Conservation (phyloP, 2,113 vertebrate genomes). For the Sorex fumeus region DNA sequence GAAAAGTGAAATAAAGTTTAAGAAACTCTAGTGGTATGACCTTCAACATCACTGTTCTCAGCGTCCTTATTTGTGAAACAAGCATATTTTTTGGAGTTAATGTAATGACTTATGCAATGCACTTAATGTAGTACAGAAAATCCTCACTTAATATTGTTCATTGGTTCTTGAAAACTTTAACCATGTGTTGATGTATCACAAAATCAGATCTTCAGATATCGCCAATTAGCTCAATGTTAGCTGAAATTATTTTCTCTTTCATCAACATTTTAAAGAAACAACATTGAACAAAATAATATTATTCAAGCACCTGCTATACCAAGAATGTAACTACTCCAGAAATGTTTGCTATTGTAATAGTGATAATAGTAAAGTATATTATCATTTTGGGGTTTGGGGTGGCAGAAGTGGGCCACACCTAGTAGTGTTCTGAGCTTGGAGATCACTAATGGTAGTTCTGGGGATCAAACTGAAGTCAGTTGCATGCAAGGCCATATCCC, state of each 20-base stretch:
- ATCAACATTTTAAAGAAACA: neutral
- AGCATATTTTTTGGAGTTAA: neutral
- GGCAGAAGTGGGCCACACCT: too few species aligned
- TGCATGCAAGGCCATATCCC: too few species aligned
- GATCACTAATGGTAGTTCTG: too few species aligned
- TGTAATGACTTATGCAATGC: neutral
- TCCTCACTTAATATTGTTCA: neutral
- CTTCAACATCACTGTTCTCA: neutral
- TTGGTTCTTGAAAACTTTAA: neutral
- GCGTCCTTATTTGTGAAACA: neutral
- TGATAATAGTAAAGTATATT: neutral
- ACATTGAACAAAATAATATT: neutral
- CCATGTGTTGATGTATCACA: neutral
- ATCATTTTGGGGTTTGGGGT: too few species aligned
- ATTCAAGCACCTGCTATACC: too few species aligned
- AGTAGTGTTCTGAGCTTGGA: too few species aligned
- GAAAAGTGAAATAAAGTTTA: neutral
- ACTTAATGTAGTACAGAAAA: neutral
- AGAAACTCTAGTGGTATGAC: neutral
- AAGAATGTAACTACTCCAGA: neutral
- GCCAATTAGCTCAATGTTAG: too few species aligned
- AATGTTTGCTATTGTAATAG: neutral
- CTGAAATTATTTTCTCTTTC: neutral
- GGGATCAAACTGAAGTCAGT: too few species aligned
- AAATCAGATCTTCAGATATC: neutral